These are phyloP conservation scores for Chamaetylas fuelleborni DNA, from an alignment of 2,113 vertebrate species.

Conservation along the genomic window DNA sequence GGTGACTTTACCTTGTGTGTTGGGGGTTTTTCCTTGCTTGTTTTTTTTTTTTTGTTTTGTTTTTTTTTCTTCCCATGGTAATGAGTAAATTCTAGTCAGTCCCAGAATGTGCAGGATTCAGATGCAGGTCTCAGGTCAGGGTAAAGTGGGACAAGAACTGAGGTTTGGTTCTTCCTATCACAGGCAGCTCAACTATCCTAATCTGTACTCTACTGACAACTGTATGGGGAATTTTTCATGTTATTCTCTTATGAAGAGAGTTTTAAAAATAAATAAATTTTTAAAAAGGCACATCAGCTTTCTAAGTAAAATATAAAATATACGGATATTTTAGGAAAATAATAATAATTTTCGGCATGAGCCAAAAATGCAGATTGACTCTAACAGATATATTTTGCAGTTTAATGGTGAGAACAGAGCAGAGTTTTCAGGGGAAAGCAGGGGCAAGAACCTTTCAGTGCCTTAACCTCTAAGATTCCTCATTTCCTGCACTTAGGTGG, in stretches of 20 bases:
- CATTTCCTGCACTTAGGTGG: neutral
- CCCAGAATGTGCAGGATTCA: neutral
- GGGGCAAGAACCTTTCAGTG: neutral
- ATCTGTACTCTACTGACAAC: neutral
- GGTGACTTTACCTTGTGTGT: neutral
- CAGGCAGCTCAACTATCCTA: neutral
- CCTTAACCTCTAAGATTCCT: neutral
- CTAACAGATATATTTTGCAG: neutral
- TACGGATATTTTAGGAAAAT: neutral
- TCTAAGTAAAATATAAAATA: neutral
- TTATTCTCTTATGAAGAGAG: neutral
- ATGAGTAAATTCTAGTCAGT: neutral
- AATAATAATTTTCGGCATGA: neutral
- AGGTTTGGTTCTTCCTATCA: neutral
- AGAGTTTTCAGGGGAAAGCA: neutral
- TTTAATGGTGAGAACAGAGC: neutral
- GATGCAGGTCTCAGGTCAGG: neutral
- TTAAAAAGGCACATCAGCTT: fast-evolving
- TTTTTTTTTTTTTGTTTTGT: neutral
- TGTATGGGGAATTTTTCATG: neutral
- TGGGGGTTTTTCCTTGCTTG: fast-evolving
- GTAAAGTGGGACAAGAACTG: neutral
- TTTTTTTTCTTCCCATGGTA: neutral
- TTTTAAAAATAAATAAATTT: no score
- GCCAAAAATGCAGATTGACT: neutral